phyloP scores from a whole-genome alignment of 2,888 invertebrate genomes.

The Oscheius onirici region DNA sequence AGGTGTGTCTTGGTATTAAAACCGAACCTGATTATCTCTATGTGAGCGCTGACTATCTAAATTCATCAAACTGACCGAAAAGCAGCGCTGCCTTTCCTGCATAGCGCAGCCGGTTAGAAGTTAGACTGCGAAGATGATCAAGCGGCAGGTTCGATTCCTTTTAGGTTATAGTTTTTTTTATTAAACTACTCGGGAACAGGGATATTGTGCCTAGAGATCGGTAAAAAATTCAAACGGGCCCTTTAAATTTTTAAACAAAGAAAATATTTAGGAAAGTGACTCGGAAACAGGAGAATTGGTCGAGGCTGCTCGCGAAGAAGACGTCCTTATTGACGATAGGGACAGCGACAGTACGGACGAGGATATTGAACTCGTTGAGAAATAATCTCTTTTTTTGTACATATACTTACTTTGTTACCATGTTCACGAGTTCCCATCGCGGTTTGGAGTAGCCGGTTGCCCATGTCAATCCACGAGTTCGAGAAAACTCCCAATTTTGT shows the following conservation, averaged over 20 bases:
- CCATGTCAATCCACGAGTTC: slow-evolving; percentile 13
- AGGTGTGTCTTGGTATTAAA: slow-evolving; percentile 1
- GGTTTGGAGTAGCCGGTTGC: slow-evolving; percentile 21
- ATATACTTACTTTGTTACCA: background rate
- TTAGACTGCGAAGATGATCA: background rate
- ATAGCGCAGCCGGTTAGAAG: background rate
- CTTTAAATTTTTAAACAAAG: background rate
- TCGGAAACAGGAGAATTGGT: slow-evolving; percentile 26
- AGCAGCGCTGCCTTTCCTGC: too few relatives aligned
- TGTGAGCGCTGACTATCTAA: too few relatives aligned
- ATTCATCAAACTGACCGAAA: too few relatives aligned
- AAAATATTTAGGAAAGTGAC: slow-evolving; percentile 27
- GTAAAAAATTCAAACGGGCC: too few relatives aligned
- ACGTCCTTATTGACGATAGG: slow-evolving; percentile 25
- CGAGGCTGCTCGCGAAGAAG: slow-evolving; percentile 30
- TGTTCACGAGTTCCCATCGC: slow-evolving; percentile 20
- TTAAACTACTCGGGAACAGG: too few relatives aligned
- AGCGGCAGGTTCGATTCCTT: background rate
- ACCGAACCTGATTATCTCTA: too few relatives aligned
- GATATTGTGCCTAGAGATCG: too few relatives aligned
- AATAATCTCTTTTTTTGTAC: background rate
- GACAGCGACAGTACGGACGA: slow-evolving; percentile 32
- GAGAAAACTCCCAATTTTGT: slow-evolving; percentile 2
- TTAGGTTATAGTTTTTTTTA: too few relatives aligned
- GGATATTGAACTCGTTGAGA: slow-evolving; percentile 26